Conservation (phyloP, 2,797 vertebrate genomes). For the Microhierax caerulescens region DNA sequence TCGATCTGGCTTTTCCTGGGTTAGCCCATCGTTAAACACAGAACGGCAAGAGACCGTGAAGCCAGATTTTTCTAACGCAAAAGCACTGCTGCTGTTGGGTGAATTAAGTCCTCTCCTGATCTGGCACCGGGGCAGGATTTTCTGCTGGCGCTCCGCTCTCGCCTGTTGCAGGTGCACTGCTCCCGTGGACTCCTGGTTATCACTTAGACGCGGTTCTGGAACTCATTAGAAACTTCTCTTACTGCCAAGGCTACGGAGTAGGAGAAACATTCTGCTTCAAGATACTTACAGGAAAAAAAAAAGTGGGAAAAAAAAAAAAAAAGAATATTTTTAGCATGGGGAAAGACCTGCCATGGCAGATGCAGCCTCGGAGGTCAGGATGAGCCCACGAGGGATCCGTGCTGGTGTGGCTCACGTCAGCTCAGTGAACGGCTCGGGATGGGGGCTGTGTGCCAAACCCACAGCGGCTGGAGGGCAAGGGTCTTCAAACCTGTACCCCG, state of each 20-base stretch:
- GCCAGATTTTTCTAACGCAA: not conserved
- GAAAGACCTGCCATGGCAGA: not conserved
- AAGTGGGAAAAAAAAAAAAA: too few species aligned
- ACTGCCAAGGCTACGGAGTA: not conserved
- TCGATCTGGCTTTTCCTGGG: not conserved
- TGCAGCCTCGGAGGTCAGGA: not conserved
- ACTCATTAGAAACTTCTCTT: not conserved
- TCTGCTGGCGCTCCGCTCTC: not conserved
- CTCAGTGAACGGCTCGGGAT: not conserved
- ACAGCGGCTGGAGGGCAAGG: fast-evolving
- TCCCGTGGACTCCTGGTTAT: not conserved
- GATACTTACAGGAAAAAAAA: too few species aligned
- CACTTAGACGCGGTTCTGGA: fast-evolving
- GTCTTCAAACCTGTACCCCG: fast-evolving
- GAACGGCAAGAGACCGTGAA: not conserved
- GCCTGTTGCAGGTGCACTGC: not conserved
- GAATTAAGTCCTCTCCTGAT: not conserved
- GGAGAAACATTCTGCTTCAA: not conserved
- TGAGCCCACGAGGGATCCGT: not conserved
- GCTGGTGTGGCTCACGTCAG: fast-evolving
- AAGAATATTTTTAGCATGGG: too few species aligned
- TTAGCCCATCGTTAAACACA: not conserved
- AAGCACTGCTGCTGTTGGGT: not conserved
- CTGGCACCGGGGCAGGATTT: not conserved
- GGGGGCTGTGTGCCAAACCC: not conserved